Conservation (phyloP, 2,888 invertebrate species). For the Tachina grossa region DNA sequence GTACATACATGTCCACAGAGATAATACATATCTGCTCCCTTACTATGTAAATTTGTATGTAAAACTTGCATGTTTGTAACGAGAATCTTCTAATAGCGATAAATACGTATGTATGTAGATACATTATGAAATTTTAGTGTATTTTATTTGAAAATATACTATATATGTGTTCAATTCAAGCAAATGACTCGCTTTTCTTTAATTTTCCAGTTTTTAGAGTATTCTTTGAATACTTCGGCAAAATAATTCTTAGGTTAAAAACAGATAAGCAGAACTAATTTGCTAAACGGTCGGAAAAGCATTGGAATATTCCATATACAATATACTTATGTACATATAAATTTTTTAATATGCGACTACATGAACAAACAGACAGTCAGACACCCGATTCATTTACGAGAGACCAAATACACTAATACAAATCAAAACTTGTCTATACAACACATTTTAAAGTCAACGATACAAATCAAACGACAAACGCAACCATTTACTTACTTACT, state of each 20-base stretch:
- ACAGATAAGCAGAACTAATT: neutral
- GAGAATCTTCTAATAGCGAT: no score
- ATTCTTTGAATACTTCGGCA: neutral
- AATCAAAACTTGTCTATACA: constrained; percentile 44
- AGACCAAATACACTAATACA: constrained; percentile 51
- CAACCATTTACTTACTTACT: constrained; percentile 47
- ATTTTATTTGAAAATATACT: no score
- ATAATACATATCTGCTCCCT: no score
- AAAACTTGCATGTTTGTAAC: no score
- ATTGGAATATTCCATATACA: neutral
- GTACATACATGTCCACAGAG: no score
- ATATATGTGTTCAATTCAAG: no score
- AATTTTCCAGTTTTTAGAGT: neutral
- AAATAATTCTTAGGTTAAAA: neutral
- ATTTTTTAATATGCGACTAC: neutral
- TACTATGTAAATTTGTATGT: no score
- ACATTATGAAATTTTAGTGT: no score
- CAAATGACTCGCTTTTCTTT: no score
- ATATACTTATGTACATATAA: neutral
- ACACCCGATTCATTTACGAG: constrained; percentile 49
- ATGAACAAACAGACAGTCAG: constrained; percentile 13
- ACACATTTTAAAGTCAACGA: constrained; percentile 22
- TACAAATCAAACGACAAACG: constrained; percentile 38
- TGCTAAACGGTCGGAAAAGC: neutral
- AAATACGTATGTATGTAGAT: no score